These are phyloP conservation scores for Centroberyx gerrardi DNA, from an alignment of 2,797 vertebrate genomes.

Conservation along the genomic window DNA sequence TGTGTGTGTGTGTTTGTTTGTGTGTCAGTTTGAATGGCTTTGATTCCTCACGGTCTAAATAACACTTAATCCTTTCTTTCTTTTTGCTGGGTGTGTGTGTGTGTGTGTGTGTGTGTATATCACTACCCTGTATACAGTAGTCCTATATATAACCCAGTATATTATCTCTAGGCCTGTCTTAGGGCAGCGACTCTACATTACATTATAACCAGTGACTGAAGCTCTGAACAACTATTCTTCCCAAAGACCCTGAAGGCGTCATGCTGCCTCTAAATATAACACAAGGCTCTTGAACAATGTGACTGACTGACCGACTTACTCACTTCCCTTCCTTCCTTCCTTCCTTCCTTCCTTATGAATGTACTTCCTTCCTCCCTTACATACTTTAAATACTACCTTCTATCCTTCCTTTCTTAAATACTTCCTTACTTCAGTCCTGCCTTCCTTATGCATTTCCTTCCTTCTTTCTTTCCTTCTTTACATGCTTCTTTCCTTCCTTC, in stretches of 20 bases:
- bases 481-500: background rate
- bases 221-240: constrained; percentile 41
- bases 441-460: background rate
- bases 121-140: background rate
- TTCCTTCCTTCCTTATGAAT: background rate
- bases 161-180: constrained; percentile 45
- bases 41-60: constrained; percentile 59
- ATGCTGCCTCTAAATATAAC: constrained; percentile 38
- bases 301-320: constrained; percentile 20
- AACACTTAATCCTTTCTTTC: constrained; percentile 28
- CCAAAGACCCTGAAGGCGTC: constrained; percentile 55
- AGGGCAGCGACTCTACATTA: constrained; percentile 38
- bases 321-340: background rate
- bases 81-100: constrained; percentile 5
- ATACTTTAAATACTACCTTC: background rate
- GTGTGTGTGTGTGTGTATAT: constrained; percentile 6
- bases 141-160: constrained; percentile 53
- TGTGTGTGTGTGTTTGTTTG: constrained; percentile 8
- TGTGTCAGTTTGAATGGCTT: constrained; percentile 28
- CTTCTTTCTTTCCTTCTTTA: background rate
- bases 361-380: background rate
- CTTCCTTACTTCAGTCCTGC: background rate
- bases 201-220: constrained; percentile 22
- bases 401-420: constrained; percentile 3
- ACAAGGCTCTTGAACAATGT: constrained; percentile 9